phyloP scores from a whole-genome alignment of 2,113 vertebrate species.

The Aramus guarauna region DNA sequence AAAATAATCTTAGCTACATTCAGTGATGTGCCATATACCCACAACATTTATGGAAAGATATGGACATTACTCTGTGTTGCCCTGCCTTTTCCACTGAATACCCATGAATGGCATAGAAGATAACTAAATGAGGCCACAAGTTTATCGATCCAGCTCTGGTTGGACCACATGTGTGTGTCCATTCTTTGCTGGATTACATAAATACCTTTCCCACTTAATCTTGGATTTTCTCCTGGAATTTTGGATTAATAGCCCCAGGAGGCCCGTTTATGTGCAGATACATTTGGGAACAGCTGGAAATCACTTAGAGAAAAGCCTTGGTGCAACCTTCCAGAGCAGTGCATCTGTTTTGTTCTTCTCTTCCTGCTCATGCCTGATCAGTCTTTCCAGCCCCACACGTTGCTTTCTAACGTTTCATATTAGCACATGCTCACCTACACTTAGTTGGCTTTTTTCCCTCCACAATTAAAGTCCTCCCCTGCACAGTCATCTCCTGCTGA shows the following conservation, averaged over 20 bases:
- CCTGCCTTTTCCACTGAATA: not conserved
- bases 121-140: not conserved
- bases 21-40: not conserved
- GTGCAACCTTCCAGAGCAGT: not conserved
- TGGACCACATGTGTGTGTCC: not conserved
- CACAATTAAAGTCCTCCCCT: not conserved
- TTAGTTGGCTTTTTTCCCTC: not conserved
- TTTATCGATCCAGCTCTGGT: not conserved
- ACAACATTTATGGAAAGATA: not conserved
- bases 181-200: constrained; percentile 5
- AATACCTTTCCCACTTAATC: constrained; percentile 20
- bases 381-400: not conserved
- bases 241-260: constrained; percentile 7
- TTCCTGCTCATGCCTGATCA: not conserved
- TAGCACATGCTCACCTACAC: not conserved
- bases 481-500: not conserved
- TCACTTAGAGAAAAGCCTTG: not conserved
- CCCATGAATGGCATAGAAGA: not conserved
- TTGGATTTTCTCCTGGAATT: constrained; percentile 44
- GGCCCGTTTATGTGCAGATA: not conserved
- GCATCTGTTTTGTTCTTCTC: not conserved
- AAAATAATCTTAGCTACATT: not conserved
- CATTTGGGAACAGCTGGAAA: constrained; percentile 41
- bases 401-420: not conserved
- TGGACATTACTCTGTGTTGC: not conserved